A percentile compares a stretch with the other conserved stretches of the same genome.
These are phyloP conservation scores for Eupeodes luniger DNA, from an alignment of 2,888 invertebrate species.

Conservation along the genomic window DNA sequence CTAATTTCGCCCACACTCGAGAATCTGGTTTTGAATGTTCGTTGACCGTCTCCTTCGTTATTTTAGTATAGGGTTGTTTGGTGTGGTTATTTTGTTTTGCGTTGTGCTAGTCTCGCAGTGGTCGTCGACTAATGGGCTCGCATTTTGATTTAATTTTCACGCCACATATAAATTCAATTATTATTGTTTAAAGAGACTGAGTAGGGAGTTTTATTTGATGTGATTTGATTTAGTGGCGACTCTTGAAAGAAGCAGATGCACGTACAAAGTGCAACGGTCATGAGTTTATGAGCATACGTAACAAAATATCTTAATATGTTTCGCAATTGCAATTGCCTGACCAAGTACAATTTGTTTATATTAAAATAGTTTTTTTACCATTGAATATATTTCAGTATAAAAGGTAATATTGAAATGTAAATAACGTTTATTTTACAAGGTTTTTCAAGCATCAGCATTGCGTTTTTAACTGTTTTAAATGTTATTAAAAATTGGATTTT, in stretches of 20 bases:
- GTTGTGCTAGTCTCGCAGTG: constrained; percentile 29
- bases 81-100: constrained; percentile 41
- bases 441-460: too few relatives aligned
- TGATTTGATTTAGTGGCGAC: constrained; percentile 78
- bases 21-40: constrained; percentile 53
- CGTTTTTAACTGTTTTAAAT: too few relatives aligned
- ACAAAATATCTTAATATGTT: neutral
- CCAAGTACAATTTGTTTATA: neutral
- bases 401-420: neutral
- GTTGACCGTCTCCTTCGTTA: constrained; percentile 35
- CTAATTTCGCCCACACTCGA: constrained; percentile 72
- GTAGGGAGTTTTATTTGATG: constrained; percentile 77
- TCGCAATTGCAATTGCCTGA: constrained; percentile 74
- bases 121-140: constrained; percentile 51
- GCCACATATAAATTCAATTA: constrained; percentile 72
- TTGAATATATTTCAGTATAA: neutral
- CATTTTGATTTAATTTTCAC: constrained; percentile 72
- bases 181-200: constrained; percentile 51
- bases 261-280: neutral
- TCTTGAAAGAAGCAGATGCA: constrained; percentile 1
- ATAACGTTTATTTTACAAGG: neutral
- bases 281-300: neutral
- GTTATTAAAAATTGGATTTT: too few relatives aligned
- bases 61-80: constrained; percentile 44
- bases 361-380: neutral